Conservation (phyloP, 2,888 invertebrate species). For the Siphlonurus alternatus region DNA sequence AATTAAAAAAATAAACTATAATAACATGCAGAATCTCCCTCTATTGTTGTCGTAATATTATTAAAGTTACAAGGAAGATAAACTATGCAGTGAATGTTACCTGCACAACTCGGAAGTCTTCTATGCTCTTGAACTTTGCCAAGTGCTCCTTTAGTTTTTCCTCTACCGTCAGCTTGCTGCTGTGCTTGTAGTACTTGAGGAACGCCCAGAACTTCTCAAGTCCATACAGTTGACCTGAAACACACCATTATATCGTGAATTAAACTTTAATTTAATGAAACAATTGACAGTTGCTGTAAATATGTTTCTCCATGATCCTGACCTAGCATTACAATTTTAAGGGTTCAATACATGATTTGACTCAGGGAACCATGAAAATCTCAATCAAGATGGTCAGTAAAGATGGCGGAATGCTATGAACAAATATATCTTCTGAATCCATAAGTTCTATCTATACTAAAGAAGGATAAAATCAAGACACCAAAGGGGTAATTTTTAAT, state of each 20-base stretch:
- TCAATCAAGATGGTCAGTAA: no score
- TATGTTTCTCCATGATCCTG: no score
- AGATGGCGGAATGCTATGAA: no score
- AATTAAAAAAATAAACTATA: slow-evolving; percentile 2
- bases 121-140: slow-evolving; percentile 66
- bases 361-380: no score
- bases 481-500: neutral
- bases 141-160: slow-evolving; percentile 53
- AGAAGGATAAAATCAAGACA: neutral
- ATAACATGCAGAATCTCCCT: neutral
- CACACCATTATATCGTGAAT: no score
- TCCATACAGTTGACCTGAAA: slow-evolving; percentile 83
- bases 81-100: slow-evolving; percentile 25
- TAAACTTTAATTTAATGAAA: no score
- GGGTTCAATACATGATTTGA: no score
- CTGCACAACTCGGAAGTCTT: slow-evolving; percentile 74
- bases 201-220: slow-evolving; percentile 99
- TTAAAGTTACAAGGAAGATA: neutral
- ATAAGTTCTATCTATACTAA: no score
- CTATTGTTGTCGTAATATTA: neutral
- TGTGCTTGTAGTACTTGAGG: slow-evolving; percentile 85
- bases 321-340: no score
- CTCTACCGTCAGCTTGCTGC: slow-evolving; percentile 54
- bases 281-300: no score
- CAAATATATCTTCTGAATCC: no score